Evolutionary conservation across 2,888 invertebrate genomes (phyloP), one percentile per base, ranked within the genome.

Genomic region (Amblyteles armatorius): DNA sequence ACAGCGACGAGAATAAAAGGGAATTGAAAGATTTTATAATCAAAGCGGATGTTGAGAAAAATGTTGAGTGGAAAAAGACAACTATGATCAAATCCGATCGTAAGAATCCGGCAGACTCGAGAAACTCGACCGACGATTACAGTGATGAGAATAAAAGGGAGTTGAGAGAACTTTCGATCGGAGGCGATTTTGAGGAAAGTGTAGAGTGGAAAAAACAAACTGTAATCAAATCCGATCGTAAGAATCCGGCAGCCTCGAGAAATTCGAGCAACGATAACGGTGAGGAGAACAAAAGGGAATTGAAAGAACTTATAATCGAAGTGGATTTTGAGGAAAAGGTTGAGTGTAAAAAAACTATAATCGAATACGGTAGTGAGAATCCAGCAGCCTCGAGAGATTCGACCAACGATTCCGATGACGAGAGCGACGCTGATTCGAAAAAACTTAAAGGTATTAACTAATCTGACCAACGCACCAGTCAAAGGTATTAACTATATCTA

Each of bases 231-330:
- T 52, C 50, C n/a, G 50, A 52, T 52, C 1, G 9, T 2, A 11
- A 40, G 2, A 40, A 40, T 40, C 3, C 11, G 11, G 40, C 11
- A 3, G 40, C 11, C 5, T 67, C 33, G 6, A 65, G 68, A 63
- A 69, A 57, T 26, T 19, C 19, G 3, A 79, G 73, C 33, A 36
- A 13, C 40, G 80, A 83, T 26, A 19, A 3, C 4, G 50, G 67
- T 16, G 73, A 80, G 1, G 74, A 73, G 63, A 63, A 69, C 11
- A 63, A 76, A 55, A 48, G 50, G 19, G 76, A 71, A 9, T 44
- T 16, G 11, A 26, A 22, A 26, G 19, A 13, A 22, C 11, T 9
- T 55, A 1, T 16, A 5, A n/a, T 16, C 50, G n/a, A 50, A 50
- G 50, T 16, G 4, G 60, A 29, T 16, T 26, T 26, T 29, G 60